A percentile compares a stretch with the other conserved stretches of the same genome.
These are phyloP conservation scores for Poecilia wingei DNA, from an alignment of 2,797 vertebrate genomes.

Conservation along the genomic window DNA sequence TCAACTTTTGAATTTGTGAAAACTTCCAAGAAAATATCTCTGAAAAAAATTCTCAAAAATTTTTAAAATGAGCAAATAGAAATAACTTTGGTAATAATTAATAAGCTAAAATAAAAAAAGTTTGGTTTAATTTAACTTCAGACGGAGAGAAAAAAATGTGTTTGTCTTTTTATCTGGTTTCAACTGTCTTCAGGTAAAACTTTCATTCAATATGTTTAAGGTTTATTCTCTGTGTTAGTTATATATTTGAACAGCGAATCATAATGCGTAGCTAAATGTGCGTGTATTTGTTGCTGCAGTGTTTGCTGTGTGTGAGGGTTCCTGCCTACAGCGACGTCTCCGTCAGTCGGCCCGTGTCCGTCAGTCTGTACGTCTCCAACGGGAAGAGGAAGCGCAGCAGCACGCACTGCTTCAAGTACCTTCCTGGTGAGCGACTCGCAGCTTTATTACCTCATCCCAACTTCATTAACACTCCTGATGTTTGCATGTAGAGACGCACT, in stretches of 20 bases:
- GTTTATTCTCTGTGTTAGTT: neutral
- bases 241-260: neutral
- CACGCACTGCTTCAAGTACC: conserved; percentile 91
- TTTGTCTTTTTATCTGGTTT: no score
- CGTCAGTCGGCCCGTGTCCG: conserved; percentile 84
- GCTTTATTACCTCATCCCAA: neutral
- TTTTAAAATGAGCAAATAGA: no score
- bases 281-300: conserved; percentile 61
- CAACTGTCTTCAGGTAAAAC: neutral
- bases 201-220: neutral
- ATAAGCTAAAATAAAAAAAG: no score
- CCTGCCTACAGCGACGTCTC: conserved; percentile 88
- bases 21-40: no score
- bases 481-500: neutral
- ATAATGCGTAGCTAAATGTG: neutral
- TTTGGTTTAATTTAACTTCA: no score
- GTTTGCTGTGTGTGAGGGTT: conserved; percentile 84
- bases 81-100: no score
- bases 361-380: conserved; percentile 91
- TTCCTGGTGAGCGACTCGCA: conserved; percentile 82
- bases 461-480: neutral
- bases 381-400: conserved; percentile 91
- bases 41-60: no score
- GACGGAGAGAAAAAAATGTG: no score
- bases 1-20: no score